These are phyloP conservation scores for Pyxicephalus adspersus DNA, from an alignment of 2,113 vertebrate genomes.

Conservation along the genomic window DNA sequence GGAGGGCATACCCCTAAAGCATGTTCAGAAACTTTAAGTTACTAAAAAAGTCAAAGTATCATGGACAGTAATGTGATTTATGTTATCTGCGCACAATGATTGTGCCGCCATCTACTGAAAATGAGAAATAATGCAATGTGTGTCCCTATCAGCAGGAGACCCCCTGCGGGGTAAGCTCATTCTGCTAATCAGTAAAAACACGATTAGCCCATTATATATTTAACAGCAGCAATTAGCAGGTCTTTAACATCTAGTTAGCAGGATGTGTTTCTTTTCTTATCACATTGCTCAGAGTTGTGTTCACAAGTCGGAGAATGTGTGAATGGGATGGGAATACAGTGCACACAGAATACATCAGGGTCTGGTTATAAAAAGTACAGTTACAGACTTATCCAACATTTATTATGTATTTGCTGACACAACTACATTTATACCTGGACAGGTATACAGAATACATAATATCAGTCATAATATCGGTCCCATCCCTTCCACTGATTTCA, in stretches of 20 bases:
- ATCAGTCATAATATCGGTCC: no score
- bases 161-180: neutral
- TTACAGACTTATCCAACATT: no score
- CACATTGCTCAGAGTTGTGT: slow-evolving; percentile 13
- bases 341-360: no score
- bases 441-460: no score
- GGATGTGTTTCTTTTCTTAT: slow-evolving; percentile 13
- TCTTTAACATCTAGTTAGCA: slow-evolving; percentile 47
- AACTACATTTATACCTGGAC: no score
- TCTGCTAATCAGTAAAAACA: slow-evolving; percentile 12
- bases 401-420: no score
- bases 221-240: slow-evolving; percentile 32
- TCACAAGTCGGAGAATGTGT: slow-evolving; percentile 2
- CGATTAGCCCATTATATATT: slow-evolving; percentile 35
- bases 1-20: no score
- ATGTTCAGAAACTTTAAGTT: no score
- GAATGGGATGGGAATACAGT: neutral
- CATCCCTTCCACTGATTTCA: no score
- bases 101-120: slow-evolving; percentile 4
- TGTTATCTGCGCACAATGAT: neutral
- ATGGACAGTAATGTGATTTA: no score
- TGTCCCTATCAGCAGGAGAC: slow-evolving; percentile 16
- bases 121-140: neutral
- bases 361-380: no score
- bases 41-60: no score